Base-by-base conservation (phyloP, 2,888 invertebrate species). In the Neocrepidodera transversa region DNA sequence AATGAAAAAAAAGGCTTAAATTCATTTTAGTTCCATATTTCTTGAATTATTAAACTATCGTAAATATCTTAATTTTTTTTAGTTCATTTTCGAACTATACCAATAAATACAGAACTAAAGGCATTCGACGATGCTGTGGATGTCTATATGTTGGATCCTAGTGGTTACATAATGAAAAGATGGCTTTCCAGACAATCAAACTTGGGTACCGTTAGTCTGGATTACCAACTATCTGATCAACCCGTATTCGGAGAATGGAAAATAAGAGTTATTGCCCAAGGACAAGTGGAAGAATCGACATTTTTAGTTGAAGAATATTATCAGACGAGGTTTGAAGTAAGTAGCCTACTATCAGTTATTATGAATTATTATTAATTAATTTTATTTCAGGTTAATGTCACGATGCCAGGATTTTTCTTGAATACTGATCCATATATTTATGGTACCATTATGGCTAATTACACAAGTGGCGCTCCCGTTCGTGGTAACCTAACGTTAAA, bases 251-350 rank as follows among this genome's bases (percentile, higher is more conserved):
- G 97, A 5, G 90, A 92, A 74, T 97, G 97, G 97, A 88, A 86
- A 40, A 90, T 97, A 66, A 86, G 90, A 63, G 91, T 97, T 0
- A 86, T 92, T 66, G 96, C 95, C 0, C 91, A 93, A 75, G 92
- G 93, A 0, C 95, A 95, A 78, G 81, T 88, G 1, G 95, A 97
- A 79, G 92, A 93, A 76, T 86, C 91, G 32, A 85, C 86, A 52
- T 96, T 96, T 80, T 79, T 88, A 5, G 95, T 97, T 0, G 95
- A 96, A 77, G 96, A 97, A 82, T 97, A 95, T 80, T 96, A 95
- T 79, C 95, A 95, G 79, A 95, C 95, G 0, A 84, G 95, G 69
- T 96, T 93, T 76, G 96, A 97, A 83, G 70, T 68, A 60, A 20
- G 11, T 11, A 11, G 1, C 3, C 20, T 42, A n/a, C n/a, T n/a